phyloP scores from a whole-genome alignment of 2,797 vertebrate genomes.

The Vultur gryphus region DNA sequence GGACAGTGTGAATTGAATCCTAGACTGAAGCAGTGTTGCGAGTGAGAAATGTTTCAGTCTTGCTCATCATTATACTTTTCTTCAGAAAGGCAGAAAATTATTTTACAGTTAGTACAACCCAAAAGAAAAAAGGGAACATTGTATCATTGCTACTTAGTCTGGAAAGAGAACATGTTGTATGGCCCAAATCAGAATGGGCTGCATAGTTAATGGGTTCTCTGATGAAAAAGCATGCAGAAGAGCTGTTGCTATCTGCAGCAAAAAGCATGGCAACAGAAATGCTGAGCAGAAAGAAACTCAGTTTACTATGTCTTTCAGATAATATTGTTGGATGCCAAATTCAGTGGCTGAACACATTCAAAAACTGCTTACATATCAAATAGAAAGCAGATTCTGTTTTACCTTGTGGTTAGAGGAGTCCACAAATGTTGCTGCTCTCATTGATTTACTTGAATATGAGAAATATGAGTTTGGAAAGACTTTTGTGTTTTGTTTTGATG shows the following conservation, averaged over 20 bases:
- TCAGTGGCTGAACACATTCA: neutral
- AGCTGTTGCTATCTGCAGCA: neutral
- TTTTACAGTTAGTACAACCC: neutral
- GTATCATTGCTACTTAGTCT: neutral
- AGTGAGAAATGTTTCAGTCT: neutral
- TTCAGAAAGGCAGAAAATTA: neutral
- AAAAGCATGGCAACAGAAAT: neutral
- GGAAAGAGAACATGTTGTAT: neutral
- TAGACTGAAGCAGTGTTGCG: neutral
- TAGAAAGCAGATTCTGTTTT: neutral
- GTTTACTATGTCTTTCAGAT: neutral
- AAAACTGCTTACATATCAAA: neutral
- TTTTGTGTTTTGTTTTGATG: neutral
- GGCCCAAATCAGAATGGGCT: neutral
- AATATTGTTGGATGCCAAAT: neutral
- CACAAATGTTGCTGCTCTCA: neutral
- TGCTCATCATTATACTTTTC: neutral
- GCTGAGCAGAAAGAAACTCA: neutral
- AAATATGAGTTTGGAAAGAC: neutral
- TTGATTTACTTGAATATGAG: neutral
- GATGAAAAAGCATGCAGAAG: neutral
- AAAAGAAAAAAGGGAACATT: neutral
- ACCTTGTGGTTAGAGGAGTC: neutral
- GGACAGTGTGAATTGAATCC: neutral
- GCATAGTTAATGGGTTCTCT: neutral